Evolutionary conservation across 1,140 invertebrate genomes (phyloP), one percentile per base, ranked within the genome.

Genomic region (Phocides pigmalion): DNA sequence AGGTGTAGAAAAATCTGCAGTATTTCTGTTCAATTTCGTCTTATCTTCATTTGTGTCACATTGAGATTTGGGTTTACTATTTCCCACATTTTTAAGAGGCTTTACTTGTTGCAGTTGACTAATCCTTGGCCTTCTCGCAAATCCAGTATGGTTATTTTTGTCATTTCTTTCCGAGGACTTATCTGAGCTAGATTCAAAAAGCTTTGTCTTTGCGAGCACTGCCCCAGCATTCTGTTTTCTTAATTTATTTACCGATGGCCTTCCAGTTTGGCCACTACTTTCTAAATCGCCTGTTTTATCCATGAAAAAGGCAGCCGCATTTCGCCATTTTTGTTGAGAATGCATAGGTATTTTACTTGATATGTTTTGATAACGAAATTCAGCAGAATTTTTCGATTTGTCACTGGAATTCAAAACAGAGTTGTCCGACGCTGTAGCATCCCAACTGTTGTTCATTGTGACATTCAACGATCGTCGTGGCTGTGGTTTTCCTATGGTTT

Each of bases 221-320:
- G 94, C 94, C 3, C 94, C 94, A 0, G 94, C 94, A 70, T 95
- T 95, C 75, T 94, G 93, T 3, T 86, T 82, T 19, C 94, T 87
- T 8, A 95, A 63, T 73, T 94, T 94, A 15, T 93, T 94, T 0
- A 95, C 92, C 0, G 94, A 95, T 0, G 93, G 93, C 50, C 94
- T 87, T 1, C 94, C 93, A 9, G 89, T 93, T 28, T 90, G 78
- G 47, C 79, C 68, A 20, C 65, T 68, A 5, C 56, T 76, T 20
- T 87, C 86, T n/a, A 85, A 35, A 68, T 89, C 89, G 0, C 89
- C 87, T 6, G 82, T 91, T 66, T 87, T 89, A 32, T 89, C 78
- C 87, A 91, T 89, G 42, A 91, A 91, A 72, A 89, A 91, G 11
- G 86, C 81, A 6, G 89, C 87, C 9, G 89, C 89, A 53, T 74